Evolutionary conservation across 2,888 invertebrate genomes (phyloP).

Genomic region (Myathropa florea): DNA sequence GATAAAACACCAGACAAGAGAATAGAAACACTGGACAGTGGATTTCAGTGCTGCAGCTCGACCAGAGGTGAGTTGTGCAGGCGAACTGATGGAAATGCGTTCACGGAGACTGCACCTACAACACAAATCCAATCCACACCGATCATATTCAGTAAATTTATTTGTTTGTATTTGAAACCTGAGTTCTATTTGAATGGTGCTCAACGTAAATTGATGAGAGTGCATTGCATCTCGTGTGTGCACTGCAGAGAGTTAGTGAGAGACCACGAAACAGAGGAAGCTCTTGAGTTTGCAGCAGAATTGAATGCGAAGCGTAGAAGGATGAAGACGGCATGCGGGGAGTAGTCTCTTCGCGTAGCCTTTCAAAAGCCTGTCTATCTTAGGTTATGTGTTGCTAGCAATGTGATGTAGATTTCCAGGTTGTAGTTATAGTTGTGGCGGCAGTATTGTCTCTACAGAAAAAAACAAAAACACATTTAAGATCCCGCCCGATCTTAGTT

Average conservation of each 20-base stretch:
- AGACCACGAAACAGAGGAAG: background rate
- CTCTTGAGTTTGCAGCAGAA: background rate
- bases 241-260: constrained; percentile 49
- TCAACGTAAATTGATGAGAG: constrained; percentile 45
- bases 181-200: constrained; percentile 60
- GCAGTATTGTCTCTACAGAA: constrained; percentile 33
- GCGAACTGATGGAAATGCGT: constrained; percentile 27
- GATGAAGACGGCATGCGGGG: background rate
- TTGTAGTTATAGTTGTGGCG: constrained; percentile 45
- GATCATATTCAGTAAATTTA: constrained; percentile 19
- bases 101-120: constrained; percentile 46
- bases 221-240: constrained; percentile 7
- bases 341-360: background rate
- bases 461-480: constrained; percentile 15
- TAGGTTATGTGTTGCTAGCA: constrained; percentile 45
- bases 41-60: constrained; percentile 31
- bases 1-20: constrained; percentile 29
- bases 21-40: constrained; percentile 35
- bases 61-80: background rate
- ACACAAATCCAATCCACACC: constrained; percentile 12
- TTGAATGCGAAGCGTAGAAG: background rate
- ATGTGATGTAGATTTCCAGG: constrained; percentile 63
- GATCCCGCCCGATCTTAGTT: constrained; percentile 46
- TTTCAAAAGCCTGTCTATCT: background rate
- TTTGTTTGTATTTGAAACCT: constrained; percentile 34